These are phyloP conservation scores for Vipera latastei DNA, from an alignment of 2,797 vertebrate genomes.

Conservation along the genomic window DNA sequence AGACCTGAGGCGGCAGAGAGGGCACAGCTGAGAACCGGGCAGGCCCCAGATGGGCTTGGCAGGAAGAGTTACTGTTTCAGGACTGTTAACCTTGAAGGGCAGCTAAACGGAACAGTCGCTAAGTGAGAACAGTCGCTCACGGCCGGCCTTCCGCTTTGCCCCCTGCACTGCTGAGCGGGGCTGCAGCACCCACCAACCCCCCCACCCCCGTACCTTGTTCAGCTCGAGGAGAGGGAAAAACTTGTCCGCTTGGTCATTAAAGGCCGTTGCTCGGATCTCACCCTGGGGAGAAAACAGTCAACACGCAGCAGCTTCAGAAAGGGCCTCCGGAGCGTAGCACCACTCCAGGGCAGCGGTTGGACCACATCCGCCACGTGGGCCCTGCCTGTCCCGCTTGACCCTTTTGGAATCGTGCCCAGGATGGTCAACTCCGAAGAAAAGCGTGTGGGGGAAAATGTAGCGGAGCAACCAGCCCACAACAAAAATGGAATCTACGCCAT, in stretches of 20 bases:
- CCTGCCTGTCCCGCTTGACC: not conserved
- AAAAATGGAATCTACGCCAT: not conserved
- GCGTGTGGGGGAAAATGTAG: not conserved
- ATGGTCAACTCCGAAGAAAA: not conserved
- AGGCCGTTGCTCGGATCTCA: slow-evolving; percentile 93
- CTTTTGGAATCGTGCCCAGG: not conserved
- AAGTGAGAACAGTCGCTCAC: not conserved
- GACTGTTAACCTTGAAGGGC: not conserved
- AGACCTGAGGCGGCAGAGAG: slow-evolving; percentile 79
- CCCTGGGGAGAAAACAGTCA: slow-evolving; percentile 74
- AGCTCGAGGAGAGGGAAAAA: slow-evolving; percentile 87
- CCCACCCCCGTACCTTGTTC: slow-evolving; percentile 82
- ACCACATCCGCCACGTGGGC: fast-evolving
- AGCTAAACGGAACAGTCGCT: not conserved
- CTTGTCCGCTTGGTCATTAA: slow-evolving; percentile 96
- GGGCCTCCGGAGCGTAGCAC: not conserved
- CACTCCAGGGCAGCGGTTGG: not conserved
- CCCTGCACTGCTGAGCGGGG: not conserved
- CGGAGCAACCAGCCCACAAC: not conserved
- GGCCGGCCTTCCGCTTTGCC: not conserved
- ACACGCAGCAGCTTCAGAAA: slow-evolving; percentile 43
- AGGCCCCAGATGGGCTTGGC: not conserved
- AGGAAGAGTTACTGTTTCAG: too few relatives aligned
- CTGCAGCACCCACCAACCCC: not conserved
- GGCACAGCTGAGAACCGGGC: slow-evolving; percentile 30